Evolutionary conservation across 1,140 invertebrate species (phyloP).

Genomic region (Lordiphosa collinella): DNA sequence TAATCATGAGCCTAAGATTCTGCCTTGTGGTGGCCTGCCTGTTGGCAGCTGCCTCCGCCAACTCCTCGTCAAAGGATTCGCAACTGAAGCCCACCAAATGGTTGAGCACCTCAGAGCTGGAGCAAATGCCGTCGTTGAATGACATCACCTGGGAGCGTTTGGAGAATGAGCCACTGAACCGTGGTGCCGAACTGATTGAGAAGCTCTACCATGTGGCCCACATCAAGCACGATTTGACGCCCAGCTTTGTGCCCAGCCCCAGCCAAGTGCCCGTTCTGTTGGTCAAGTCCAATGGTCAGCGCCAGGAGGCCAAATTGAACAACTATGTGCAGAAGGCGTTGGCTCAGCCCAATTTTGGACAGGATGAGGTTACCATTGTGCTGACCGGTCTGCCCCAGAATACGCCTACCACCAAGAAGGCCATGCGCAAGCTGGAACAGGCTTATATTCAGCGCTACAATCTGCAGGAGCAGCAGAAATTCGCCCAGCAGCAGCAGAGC

Average conservation of each 20-base stretch:
- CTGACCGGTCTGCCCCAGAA: constrained; percentile 64
- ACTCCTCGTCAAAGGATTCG: constrained; percentile 26
- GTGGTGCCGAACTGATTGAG: constrained; percentile 56
- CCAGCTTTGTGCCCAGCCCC: constrained; percentile 68
- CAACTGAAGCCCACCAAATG: constrained; percentile 64
- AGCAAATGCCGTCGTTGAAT: constrained; percentile 60
- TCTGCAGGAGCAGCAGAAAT: constrained; percentile 55
- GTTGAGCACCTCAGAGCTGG: constrained; percentile 49
- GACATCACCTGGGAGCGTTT: constrained; percentile 58
- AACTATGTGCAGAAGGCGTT: constrained; percentile 55
- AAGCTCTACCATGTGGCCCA: constrained; percentile 64
- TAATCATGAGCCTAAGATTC: constrained; percentile 50
- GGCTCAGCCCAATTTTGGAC: constrained; percentile 45
- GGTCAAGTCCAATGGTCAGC: constrained; percentile 59
- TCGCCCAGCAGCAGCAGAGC: constrained; percentile 37
- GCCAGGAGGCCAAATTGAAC: constrained; percentile 58
- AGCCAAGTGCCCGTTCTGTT: constrained; percentile 68
- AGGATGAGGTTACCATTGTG: constrained; percentile 72
- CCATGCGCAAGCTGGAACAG: constrained; percentile 55
- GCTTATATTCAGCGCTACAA: constrained; percentile 65
- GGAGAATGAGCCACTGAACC: constrained; percentile 61
- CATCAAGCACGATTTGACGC: constrained; percentile 53
- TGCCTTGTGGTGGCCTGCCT: constrained; percentile 66
- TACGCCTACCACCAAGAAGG: constrained; percentile 43
- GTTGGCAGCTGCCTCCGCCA: constrained; percentile 39